Evolutionary conservation across 2,888 invertebrate species (phyloP).

Genomic region (Drosophila rellima): DNA sequence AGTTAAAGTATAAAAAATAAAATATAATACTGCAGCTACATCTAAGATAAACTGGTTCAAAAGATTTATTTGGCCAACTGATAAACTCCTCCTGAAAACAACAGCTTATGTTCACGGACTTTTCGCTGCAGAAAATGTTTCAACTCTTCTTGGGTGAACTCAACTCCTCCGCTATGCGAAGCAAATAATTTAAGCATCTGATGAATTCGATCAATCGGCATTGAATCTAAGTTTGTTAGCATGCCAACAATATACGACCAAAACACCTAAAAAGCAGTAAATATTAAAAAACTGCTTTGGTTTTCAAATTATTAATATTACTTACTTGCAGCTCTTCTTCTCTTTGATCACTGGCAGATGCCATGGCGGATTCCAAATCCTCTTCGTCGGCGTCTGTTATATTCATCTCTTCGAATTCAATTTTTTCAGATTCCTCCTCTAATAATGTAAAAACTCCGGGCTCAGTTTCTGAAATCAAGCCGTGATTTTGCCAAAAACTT

Average conservation of each 20-base stretch:
- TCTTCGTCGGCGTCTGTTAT: conserved; percentile 92
- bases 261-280: conserved; percentile 86
- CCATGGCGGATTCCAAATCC: conserved; percentile 97
- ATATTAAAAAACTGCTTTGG: not conserved
- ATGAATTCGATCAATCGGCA: conserved; percentile 96
- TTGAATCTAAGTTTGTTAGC: conserved; percentile 96
- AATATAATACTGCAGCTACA: not conserved
- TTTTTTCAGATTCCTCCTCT: conserved; percentile 88
- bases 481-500: conserved; percentile 97
- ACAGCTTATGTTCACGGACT: conserved; percentile 95
- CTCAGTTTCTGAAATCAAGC: conserved; percentile 91
- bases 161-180: conserved; percentile 95
- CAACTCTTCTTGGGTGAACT: conserved; percentile 95
- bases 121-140: conserved; percentile 96
- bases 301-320: not conserved
- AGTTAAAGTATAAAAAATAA: not conserved
- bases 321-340: conserved; percentile 95
- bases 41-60: not conserved
- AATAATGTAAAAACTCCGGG: conserved; percentile 91
- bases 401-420: conserved; percentile 87
- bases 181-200: conserved; percentile 99
- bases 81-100: conserved; percentile 95
- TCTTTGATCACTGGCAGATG: conserved; percentile 96
- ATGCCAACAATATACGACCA: conserved; percentile 99
- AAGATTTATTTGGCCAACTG: conserved; percentile 90